phyloP scores from a whole-genome alignment of 2,888 invertebrate genomes.

The Caenorhabditis drosophilae region DNA sequence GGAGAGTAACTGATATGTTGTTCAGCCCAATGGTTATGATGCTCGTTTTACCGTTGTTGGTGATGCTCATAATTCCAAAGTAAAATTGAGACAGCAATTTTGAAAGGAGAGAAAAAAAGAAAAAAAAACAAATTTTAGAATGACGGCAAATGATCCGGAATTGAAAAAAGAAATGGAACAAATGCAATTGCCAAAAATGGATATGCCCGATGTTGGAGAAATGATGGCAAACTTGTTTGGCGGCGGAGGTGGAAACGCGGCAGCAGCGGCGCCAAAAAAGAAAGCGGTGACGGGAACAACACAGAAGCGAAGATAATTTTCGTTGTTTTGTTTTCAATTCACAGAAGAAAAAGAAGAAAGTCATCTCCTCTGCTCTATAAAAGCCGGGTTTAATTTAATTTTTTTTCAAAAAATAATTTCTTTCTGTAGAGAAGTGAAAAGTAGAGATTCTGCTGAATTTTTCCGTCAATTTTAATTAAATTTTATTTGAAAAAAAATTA shows the following conservation, averaged over 20 bases:
- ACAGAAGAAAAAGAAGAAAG: too few relatives aligned
- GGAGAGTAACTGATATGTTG: constrained; percentile 93
- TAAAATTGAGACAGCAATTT: constrained; percentile 16
- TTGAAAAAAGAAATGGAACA: constrained; percentile 78
- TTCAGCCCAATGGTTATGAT: constrained; percentile 87
- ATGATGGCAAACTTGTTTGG: constrained; percentile 10
- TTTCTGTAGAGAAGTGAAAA: too few relatives aligned
- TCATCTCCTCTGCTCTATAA: too few relatives aligned
- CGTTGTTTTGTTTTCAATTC: too few relatives aligned
- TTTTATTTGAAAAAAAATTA: too few relatives aligned
- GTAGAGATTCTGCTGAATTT: too few relatives aligned
- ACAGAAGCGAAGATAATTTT: not conserved
- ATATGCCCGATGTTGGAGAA: constrained; percentile 84
- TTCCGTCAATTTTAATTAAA: too few relatives aligned
- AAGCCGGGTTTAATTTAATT: too few relatives aligned
- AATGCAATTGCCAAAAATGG: constrained; percentile 71
- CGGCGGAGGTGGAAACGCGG: not conserved
- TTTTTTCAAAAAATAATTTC: too few relatives aligned
- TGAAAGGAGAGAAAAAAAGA: not conserved
- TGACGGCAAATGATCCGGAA: constrained; percentile 84
- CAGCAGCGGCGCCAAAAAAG: constrained; percentile 1
- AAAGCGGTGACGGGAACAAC: constrained; percentile 2
- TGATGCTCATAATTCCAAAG: constrained; percentile 58
- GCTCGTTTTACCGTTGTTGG: constrained; percentile 57
- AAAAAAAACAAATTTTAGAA: constrained; percentile 67